Evolutionary conservation across 2,888 invertebrate genomes (phyloP).

Genomic region (Acronicta aceris): DNA sequence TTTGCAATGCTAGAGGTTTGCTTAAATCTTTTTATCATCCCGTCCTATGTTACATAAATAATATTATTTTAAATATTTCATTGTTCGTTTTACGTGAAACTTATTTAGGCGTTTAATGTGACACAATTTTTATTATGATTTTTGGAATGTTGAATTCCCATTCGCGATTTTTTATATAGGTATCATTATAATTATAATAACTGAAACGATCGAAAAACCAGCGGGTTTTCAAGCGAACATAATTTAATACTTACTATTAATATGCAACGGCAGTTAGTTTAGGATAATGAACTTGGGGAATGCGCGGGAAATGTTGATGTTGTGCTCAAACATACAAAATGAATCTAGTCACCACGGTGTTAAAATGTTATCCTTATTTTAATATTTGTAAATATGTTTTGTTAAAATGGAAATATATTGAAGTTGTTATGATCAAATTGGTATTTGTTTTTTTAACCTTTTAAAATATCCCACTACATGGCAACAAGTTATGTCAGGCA

Average conservation of each 20-base stretch:
- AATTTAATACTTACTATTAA: constrained; percentile 28
- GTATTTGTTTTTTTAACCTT: constrained; percentile 11
- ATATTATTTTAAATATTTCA: constrained; percentile 22
- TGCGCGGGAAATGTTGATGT: constrained; percentile 63
- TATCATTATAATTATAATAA: constrained; percentile 74
- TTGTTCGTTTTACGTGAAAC: constrained; percentile 24
- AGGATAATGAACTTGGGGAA: constrained; percentile 62
- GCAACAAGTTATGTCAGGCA: too few species aligned
- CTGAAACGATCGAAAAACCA: constrained; percentile 67
- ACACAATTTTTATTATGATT: constrained; percentile 40
- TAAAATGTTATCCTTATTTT: constrained; percentile 45
- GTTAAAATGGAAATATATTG: constrained; percentile 59
- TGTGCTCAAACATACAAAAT: constrained; percentile 76
- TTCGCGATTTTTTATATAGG: constrained; percentile 60
- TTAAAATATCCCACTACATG: neutral
- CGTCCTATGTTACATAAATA: constrained; percentile 18
- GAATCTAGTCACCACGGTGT: constrained; percentile 76
- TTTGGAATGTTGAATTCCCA: constrained; percentile 70
- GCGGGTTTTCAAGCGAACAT: constrained; percentile 53
- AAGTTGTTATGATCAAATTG: constrained; percentile 32
- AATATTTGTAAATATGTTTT: constrained; percentile 62
- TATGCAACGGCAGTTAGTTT: constrained; percentile 53
- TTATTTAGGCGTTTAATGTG: constrained; percentile 38
- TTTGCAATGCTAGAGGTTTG: constrained; percentile 48
- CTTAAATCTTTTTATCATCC: constrained; percentile 33